Base-by-base conservation (phyloP, 1,140 invertebrate species). In the Nasonia longicornis region DNA sequence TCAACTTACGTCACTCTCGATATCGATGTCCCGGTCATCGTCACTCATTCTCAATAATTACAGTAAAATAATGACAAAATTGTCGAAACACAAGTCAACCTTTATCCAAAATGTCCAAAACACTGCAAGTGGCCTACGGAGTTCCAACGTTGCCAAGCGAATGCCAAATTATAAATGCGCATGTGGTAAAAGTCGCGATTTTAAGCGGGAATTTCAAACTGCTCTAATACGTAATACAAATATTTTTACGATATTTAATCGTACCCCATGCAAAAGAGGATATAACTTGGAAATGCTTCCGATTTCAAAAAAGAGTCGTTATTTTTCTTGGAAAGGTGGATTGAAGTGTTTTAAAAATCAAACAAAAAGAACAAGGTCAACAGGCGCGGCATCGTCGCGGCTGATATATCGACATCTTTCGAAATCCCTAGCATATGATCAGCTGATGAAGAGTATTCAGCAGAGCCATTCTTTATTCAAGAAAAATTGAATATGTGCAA, bases 1-100 rank as follows among this genome's bases (percentile, higher is more conserved):
- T 6, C 16, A 71, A 93, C 94, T 93, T 93, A 97, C 96, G 92
- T 97, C 96, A 92, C 96, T 97, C 91, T 97, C 96, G 85, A 97
- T 96, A 90, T 97, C 96, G 88, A 97, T 96, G 88, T 97, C 96
- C 84, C 95, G 93, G 89, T 97, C 96, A 91, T 97, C 96, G 90
- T 97, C 96, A 89, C 96, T 97, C 95, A 97, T 96, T 82, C 67
- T 88, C 80, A 64, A 80, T 14, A 63, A 74, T 52, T 78, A 7
- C 16, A n/a, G 64, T 45, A 71, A 64, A 81, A n/a, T 72, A 71
- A 16, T 64, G 35, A 8, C 29, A 26, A 81, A 81, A 64, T 77
- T 77, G 3, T 76, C 11, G 31, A 81, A 31, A 48, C 11, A 71
- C 12, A 48, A 31, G 11, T 42, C 31, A 72, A 79, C 48, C 45